phyloP scores from a whole-genome alignment of 2,113 vertebrate genomes.

The Natator depressus region DNA sequence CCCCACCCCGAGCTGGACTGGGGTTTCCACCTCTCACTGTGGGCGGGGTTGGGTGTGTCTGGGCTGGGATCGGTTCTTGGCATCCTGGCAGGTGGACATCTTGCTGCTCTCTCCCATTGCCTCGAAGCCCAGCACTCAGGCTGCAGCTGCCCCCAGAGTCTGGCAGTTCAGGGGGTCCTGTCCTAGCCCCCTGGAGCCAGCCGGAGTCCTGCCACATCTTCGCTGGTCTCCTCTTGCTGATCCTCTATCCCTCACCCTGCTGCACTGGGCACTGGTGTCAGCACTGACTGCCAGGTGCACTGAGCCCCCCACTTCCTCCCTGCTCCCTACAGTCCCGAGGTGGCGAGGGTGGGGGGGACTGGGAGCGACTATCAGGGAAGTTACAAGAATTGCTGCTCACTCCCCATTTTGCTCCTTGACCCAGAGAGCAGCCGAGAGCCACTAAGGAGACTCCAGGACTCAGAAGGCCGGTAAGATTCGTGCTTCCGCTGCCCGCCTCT shows the following conservation, averaged over 20 bases:
- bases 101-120: neutral
- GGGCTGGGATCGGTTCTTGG: neutral
- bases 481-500: neutral
- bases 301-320: too few relatives aligned
- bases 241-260: too few relatives aligned
- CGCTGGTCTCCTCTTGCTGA: neutral
- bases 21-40: neutral
- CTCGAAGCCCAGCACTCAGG: neutral
- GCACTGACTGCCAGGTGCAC: too few relatives aligned
- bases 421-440: neutral
- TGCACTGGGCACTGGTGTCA: neutral
- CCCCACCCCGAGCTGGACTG: neutral
- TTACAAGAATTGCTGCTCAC: neutral
- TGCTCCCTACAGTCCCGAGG: neutral
- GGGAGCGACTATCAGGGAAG: neutral
- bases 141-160: neutral
- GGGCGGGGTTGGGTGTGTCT: neutral
- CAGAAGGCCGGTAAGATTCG: neutral
- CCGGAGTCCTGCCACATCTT: neutral
- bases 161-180: slow-evolving; percentile 15
- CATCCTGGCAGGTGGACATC: neutral
- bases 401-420: neutral
- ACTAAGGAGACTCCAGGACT: neutral
- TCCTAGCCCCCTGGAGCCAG: neutral
- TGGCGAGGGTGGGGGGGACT: neutral